These are phyloP conservation scores for Tokudaia tokunoshimensis DNA, from an alignment of 2,797 vertebrate genomes.

Conservation along the genomic window DNA sequence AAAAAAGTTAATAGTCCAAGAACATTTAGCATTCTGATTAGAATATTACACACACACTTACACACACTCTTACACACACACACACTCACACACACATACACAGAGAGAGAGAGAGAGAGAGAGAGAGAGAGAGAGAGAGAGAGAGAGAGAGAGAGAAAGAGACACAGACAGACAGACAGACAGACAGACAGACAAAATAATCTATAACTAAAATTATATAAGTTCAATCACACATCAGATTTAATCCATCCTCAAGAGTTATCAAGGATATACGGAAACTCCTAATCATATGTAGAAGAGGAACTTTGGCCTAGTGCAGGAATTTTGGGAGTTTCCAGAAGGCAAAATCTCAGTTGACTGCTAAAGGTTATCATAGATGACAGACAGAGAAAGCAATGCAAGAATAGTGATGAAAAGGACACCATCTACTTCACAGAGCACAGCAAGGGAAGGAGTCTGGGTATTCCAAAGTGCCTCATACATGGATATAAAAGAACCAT, in stretches of 20 bases:
- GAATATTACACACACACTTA: not conserved
- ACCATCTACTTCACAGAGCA: not conserved
- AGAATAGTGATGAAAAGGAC: not conserved
- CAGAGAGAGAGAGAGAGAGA: not conserved
- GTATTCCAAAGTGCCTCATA: not conserved
- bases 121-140: not conserved
- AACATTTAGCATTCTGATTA: not conserved
- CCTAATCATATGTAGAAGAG: not conserved
- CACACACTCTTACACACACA: not conserved
- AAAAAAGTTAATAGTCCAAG: not conserved
- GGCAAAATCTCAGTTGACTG: not conserved
- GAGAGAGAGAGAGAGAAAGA: not conserved
- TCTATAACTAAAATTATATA: not conserved
- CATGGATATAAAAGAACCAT: not conserved
- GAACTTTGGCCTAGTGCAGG: accelerated
- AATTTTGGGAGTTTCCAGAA: not conserved
- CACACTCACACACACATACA: not conserved
- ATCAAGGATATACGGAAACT: not conserved
- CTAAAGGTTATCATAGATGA: not conserved
- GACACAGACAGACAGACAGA: not conserved
- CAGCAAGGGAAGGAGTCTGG: not conserved
- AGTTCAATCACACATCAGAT: not conserved
- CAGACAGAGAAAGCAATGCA: not conserved
- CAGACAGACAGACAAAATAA: not conserved
- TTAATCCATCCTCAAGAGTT: not conserved